Base-by-base conservation (phyloP, 2,888 invertebrate species). In the Sisyra terminalis region DNA sequence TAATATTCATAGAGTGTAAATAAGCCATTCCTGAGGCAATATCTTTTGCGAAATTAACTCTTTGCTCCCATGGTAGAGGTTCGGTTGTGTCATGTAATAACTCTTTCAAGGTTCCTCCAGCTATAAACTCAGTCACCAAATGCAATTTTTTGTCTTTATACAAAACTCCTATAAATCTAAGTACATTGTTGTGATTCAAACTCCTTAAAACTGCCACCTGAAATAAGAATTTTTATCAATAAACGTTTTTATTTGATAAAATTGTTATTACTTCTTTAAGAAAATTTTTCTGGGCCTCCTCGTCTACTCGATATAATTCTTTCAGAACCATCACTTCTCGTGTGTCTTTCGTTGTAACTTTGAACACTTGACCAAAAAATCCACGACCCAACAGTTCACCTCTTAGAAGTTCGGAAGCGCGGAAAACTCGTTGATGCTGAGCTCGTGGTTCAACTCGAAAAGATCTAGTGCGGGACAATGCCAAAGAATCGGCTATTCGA, bases 321-420 rank as follows among this genome's bases (percentile, higher is more conserved):
- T 94, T 94, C 34, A 94, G 73, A 51, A 94, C 93, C 92, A 94
- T 93, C 36, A 90, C 83, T 64, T 94, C 93, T 48, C 80, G 80
- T 1, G 90, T 90, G 50, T 82, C 79, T 41, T 83, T 75, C 57
- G 93, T 92, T 1, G 89, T 92, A 44, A 92, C 90, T 66, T 88
- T 83, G 61, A 77, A 86, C 45, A 85, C 88, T 60, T 90, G 87
- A 2, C 94, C 94, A 62, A 93, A 94, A 66, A 93, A 94, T 1
- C 94, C 94, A 53, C 86, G 82, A 3, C 93, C 93, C 10, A 93
- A 64, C 4, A 93, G 68, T 58, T 92, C 90, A 30, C 92, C 92
- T 64, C 83, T 68, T 13, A 90, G 76, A 41, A 94, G 66, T 65
- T 94, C 94, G 15, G 80, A 77, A n/a, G 90, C 87, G 3, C 92